A percentile compares a stretch with the other conserved stretches of the same genome.
phyloP scores from a whole-genome alignment of 2,797 vertebrate genomes.

The Phrynocephalus forsythii region DNA sequence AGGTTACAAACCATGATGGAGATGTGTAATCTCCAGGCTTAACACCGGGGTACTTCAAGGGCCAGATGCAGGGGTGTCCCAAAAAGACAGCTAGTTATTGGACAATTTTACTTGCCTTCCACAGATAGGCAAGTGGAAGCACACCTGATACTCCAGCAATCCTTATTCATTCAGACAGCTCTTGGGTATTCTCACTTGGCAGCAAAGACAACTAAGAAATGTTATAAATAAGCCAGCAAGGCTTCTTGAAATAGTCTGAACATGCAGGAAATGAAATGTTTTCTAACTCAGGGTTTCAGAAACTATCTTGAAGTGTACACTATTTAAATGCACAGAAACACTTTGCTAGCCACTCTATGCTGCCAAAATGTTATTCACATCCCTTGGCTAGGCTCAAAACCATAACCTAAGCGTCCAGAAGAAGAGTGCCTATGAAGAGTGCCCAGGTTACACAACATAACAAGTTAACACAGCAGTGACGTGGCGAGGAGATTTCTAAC shows the following conservation, averaged over 20 bases:
- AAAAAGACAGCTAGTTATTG: neutral
- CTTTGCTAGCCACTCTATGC: neutral
- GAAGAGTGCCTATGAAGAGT: neutral
- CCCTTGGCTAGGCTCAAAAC: neutral
- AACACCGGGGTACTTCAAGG: no score
- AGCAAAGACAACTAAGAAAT: neutral
- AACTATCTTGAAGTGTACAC: neutral
- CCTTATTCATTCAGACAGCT: neutral
- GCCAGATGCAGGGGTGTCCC: no score
- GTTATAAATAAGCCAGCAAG: neutral
- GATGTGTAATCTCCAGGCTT: no score
- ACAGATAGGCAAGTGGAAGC: no score
- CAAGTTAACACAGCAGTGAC: neutral
- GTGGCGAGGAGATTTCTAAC: neutral
- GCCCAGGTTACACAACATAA: neutral
- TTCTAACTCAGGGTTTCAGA: constrained; percentile 8
- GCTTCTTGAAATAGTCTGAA: constrained; percentile 4
- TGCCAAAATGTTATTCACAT: neutral
- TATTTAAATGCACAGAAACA: neutral
- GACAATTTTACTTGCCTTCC: neutral
- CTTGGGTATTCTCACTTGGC: neutral
- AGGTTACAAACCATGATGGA: no score
- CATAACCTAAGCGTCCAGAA: constrained; percentile 29
- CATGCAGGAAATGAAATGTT: neutral
- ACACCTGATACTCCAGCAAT: no score